A percentile compares a stretch with the other conserved stretches of the same genome.
Evolutionary conservation across 1,140 invertebrate genomes (phyloP).

Genomic region (Drosophila sturtevanti): DNA sequence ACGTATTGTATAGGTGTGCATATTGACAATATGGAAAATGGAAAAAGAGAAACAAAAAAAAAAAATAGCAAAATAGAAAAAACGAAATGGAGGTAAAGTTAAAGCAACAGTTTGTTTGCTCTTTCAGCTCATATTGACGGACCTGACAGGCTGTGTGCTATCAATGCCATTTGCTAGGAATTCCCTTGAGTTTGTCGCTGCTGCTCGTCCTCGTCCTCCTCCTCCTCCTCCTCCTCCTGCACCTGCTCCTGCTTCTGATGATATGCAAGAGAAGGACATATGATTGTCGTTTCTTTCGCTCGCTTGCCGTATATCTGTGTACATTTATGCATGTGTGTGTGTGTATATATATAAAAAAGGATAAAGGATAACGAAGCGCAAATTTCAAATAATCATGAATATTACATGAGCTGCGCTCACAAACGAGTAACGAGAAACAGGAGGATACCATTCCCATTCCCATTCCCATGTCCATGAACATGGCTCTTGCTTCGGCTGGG

Average conservation of each 20-base stretch:
- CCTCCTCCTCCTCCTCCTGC: not conserved
- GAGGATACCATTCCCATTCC: not conserved
- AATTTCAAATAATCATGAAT: slow-evolving; percentile 81
- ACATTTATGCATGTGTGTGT: slow-evolving; percentile 15
- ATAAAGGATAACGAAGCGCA: slow-evolving; percentile 79
- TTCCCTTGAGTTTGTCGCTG: not conserved
- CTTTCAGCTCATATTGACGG: slow-evolving; percentile 16
- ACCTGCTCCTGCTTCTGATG: not conserved
- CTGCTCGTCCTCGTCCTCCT: not conserved
- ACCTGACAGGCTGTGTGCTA: slow-evolving; percentile 5
- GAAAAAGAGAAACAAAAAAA: not conserved
- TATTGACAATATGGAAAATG: slow-evolving; percentile 8
- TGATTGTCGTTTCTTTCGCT: slow-evolving; percentile 71
- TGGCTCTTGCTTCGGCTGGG: slow-evolving; percentile 33
- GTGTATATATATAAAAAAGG: slow-evolving; percentile 65
- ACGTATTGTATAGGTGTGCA: not conserved
- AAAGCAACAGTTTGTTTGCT: slow-evolving; percentile 16
- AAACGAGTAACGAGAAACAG: slow-evolving; percentile 41
- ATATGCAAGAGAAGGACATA: slow-evolving; percentile 44
- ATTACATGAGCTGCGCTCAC: slow-evolving; percentile 75
- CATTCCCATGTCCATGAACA: not conserved
- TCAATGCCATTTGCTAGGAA: slow-evolving; percentile 17
- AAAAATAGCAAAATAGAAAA: not conserved
- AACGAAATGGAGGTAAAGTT: not conserved
- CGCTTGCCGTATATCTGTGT: not conserved